Evolutionary conservation across 1,140 invertebrate genomes (phyloP), one percentile per base, ranked within the genome.

Genomic region (Megalonaias nervosa): DNA sequence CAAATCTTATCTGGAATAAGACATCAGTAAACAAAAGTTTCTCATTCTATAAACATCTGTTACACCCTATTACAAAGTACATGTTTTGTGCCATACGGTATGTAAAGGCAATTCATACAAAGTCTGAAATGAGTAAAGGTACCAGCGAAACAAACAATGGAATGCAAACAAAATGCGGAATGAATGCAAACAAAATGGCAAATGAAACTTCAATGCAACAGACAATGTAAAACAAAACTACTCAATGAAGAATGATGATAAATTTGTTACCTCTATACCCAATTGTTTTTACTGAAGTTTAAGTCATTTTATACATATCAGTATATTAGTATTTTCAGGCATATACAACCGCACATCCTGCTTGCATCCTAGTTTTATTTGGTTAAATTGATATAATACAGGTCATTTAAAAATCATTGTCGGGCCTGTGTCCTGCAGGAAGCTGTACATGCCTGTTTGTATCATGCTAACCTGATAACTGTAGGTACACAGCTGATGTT

Each of bases 401-500:
- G 4, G 38, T n/a, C 11, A 48, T 48, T 48, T 11, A 48, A 48
- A 48, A 48, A 48, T 48, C 6, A 6, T 5, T 48, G 9, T 48
- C 38, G 0, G 11, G 6, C 38, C 9, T 11, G 11, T 11, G 0
- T 1, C 38, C 6, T 9, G 6, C 4, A 48, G 38, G 38, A 48
- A 48, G 38, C 9, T 48, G 38, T 5, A 48, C 26, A 48, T 48
- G 38, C 38, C 38, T 48, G 1, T 48, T 11, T n/a, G 0, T n/a
- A 62, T n/a, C 23, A n/a, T 5, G 16, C 23, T 61, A 14, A 90
- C 89, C 84, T 90, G 56, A 99, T 95, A 0, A 99, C 93, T 65
- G 93, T 93, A 1, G 96, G 94, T 1, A 99, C 97, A 90, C 98
- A 98, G 0, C 94, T 94, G 71, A 99, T 97, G 87, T 99, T 96